phyloP scores from a whole-genome alignment of 2,113 vertebrate species.

The Microtus montanus region DNA sequence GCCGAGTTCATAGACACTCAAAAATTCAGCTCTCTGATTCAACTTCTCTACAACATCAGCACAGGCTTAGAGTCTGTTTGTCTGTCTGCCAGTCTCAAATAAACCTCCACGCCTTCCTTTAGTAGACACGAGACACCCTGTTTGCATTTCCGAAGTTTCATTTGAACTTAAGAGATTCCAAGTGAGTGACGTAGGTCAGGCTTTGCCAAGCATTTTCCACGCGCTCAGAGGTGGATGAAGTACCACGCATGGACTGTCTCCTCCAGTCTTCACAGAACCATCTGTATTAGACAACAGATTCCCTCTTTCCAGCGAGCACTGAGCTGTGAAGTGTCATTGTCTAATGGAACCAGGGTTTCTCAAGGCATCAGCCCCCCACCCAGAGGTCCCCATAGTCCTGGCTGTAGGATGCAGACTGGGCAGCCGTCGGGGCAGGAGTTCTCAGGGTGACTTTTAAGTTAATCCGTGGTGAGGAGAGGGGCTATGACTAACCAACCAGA shows the following conservation, averaged over 20 bases:
- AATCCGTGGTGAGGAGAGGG: background rate
- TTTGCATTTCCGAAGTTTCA: background rate
- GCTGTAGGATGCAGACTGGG: background rate
- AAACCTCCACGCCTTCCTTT: background rate
- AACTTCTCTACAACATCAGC: background rate
- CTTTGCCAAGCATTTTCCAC: background rate
- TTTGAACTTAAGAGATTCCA: background rate
- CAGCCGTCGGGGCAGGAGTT: background rate
- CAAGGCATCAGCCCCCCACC: background rate
- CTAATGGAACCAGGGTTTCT: background rate
- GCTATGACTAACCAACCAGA: background rate
- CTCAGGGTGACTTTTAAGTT: too few relatives aligned
- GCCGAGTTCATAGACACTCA: background rate
- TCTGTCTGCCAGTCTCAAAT: background rate
- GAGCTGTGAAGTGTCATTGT: background rate
- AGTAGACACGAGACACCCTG: background rate
- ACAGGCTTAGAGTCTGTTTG: background rate
- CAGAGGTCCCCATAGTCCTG: background rate
- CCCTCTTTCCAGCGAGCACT: background rate
- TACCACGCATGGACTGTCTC: rapidly evolving
- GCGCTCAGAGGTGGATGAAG: background rate
- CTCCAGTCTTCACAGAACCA: background rate
- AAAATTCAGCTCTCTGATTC: background rate
- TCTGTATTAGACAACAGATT: background rate
- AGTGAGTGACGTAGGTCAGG: rapidly evolving